Percentiles rank a stretch among this genome's conserved stretches.
These are phyloP conservation scores for Oscheius sp. DNA, from an alignment of 2,888 invertebrate genomes.

Conservation along the genomic window DNA sequence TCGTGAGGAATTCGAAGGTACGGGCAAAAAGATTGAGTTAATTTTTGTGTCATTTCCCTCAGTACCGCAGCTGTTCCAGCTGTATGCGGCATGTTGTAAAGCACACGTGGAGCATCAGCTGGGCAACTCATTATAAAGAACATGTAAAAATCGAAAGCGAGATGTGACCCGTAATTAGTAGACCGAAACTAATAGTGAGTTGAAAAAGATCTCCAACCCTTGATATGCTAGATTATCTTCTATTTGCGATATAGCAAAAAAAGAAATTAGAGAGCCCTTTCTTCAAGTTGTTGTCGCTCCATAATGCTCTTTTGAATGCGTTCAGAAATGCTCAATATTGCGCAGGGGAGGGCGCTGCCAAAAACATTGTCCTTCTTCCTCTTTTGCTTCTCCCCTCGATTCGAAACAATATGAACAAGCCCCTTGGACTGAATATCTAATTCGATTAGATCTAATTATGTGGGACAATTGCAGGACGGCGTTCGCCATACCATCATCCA, in stretches of 20 bases:
- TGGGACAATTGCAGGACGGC: conserved; percentile 22
- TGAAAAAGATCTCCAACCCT: too few species aligned
- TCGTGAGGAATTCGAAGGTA: conserved; percentile 68
- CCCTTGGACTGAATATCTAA: conserved; percentile 16
- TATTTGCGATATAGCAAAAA: too few species aligned
- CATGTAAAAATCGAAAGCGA: not conserved
- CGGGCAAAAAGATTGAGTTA: conserved; percentile 4
- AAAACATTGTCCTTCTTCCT: conserved; percentile 22
- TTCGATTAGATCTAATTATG: conserved; percentile 23
- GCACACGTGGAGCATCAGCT: conserved; percentile 22
- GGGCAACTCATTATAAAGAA: not conserved
- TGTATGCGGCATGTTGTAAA: conserved; percentile 22
- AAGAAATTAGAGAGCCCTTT: too few species aligned
- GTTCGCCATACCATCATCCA: conserved; percentile 17
- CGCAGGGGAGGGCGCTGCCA: conserved; percentile 15
- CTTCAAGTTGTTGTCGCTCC: not conserved
- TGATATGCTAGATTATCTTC: too few species aligned
- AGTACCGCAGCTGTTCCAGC: not conserved
- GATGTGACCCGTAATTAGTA: too few species aligned
- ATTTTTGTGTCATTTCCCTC: not conserved
- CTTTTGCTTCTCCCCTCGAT: not conserved
- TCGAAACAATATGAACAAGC: not conserved
- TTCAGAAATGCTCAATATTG: conserved; percentile 17
- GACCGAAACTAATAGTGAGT: too few species aligned
- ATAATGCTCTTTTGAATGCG: conserved; percentile 13